Evolutionary conservation across 2,888 invertebrate species (phyloP), one percentile per base, ranked within the genome.

Genomic region (Drosophila kambysellisi): DNA sequence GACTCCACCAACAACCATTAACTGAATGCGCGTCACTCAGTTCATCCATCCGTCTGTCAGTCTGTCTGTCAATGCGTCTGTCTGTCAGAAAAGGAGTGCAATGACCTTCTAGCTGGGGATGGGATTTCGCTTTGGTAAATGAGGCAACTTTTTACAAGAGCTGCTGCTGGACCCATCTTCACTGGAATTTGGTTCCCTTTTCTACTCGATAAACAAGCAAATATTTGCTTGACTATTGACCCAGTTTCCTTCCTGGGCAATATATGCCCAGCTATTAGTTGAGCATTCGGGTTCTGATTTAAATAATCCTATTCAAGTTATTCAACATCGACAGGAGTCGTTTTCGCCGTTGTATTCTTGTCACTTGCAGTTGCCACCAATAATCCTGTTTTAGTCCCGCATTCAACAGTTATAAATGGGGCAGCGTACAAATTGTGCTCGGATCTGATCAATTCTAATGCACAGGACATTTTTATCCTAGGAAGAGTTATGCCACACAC

Each of bases 331-430:
- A 54, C 9, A 54, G 17, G 20, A 12, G 9, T 39, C 39, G 33
- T 25, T 30, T 48, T 25, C 12, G 12, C 9, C 4, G 56, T 15
- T 30, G 3, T 51, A 57, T 69, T 51, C 70, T 15, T 30, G 58
- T 68, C 68, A 51, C 70, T 69, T 30, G 39, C 50, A 11, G 37
- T 69, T 57, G 30, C 17, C 69, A 51, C 7, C 25, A 12, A 30
- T n/a, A 57, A 20, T 20, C 17, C 35, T 46, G 54, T 33, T 56
- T 71, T 43, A 29, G 56, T 33, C 37, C 15, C 46, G 58, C 67
- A 71, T 88, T 76, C 83, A 83, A 85, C 81, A 88, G 83, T 76
- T 82, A 82, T 76, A 83, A 88, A 88, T 85, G 53, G 71, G 64
- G 67, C 39, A 52, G 64, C 57, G 57, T 70, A 76, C 67, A 82